Evolutionary conservation across 2,797 vertebrate species (phyloP).

Genomic region (Acropternis orthonyx): DNA sequence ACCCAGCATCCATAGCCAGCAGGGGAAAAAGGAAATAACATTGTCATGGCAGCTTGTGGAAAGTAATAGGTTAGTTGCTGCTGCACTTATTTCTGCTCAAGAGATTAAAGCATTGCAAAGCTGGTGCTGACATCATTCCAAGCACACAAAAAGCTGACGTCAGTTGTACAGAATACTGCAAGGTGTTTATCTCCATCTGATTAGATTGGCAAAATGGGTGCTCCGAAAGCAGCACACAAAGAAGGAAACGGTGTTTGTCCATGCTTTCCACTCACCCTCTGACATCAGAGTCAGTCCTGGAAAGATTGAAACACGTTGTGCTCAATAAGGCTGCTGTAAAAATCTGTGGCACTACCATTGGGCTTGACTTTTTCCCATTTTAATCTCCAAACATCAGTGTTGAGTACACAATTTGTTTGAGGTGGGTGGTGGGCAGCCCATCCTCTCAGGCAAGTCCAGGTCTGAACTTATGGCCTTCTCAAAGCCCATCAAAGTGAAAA

Average conservation of each 20-base stretch:
- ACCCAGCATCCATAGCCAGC: not conserved
- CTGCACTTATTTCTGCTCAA: constrained; percentile 17
- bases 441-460: not conserved
- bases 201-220: not conserved
- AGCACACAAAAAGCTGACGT: constrained; percentile 49
- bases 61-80: not conserved
- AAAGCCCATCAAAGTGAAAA: not conserved
- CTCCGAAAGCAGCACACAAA: not conserved
- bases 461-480: not conserved
- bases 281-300: not conserved
- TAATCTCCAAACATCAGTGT: not conserved
- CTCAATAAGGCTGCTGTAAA: not conserved
- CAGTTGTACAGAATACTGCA: not conserved
- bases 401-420: not conserved
- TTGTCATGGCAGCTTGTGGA: not conserved
- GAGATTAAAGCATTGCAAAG: constrained; percentile 19
- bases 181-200: constrained; percentile 64
- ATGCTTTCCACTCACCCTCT: not conserved
- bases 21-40: not conserved
- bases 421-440: not conserved
- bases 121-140: constrained; percentile 42
- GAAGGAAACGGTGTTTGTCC: not conserved
- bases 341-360: not conserved
- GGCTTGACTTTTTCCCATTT: not conserved
- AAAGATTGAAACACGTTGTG: not conserved